Base-by-base conservation (phyloP, 2,888 invertebrate species). In the Leistus spinibarbis region DNA sequence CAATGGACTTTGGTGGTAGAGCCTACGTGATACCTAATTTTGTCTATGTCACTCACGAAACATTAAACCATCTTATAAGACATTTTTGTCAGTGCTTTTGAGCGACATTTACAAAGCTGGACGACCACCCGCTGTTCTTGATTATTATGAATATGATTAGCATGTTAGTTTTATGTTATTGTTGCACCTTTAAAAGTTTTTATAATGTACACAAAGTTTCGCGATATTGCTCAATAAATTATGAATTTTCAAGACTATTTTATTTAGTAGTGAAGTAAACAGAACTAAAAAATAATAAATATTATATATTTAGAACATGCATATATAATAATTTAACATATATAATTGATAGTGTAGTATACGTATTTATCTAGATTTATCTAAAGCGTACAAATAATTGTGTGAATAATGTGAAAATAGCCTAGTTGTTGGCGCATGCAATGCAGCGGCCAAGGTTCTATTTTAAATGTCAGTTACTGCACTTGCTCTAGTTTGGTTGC, bases 191-290 rank as follows among this genome's bases (percentile, higher is more conserved):
- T 7, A n/a, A 68, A 57, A n/a, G 54, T 69, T 24, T 22, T 69
- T 69, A 69, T 69, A 53, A 68, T 68, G 68, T 68, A 57, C 69
- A 69, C 23, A 56, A 57, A 22, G 69, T 69, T 69, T 57, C 69
- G 23, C 57, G 57, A 23, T 69, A 57, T 69, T 69, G 69, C 69
- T 69, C 62, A 69, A 69, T 69, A 69, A 69, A 69, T 62, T 27
- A 13, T 40, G 40, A 40, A 40, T 40, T 40, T 40, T 5, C 13
- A 5, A 40, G 2, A 40, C 40, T n/a, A n/a, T n/a, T n/a, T n/a
- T n/a, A n/a, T n/a, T n/a, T n/a, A n/a, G n/a, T n/a, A n/a, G n/a
- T n/a, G n/a, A n/a, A n/a, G n/a, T n/a, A n/a, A n/a, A n/a, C n/a
- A n/a, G n/a, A n/a, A n/a, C n/a, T n/a, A n/a, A n/a, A n/a, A n/a